A percentile compares a stretch with the other conserved stretches of the same genome.
phyloP scores from a whole-genome alignment of 2,888 invertebrate genomes.

The Sthenelais limicola region DNA sequence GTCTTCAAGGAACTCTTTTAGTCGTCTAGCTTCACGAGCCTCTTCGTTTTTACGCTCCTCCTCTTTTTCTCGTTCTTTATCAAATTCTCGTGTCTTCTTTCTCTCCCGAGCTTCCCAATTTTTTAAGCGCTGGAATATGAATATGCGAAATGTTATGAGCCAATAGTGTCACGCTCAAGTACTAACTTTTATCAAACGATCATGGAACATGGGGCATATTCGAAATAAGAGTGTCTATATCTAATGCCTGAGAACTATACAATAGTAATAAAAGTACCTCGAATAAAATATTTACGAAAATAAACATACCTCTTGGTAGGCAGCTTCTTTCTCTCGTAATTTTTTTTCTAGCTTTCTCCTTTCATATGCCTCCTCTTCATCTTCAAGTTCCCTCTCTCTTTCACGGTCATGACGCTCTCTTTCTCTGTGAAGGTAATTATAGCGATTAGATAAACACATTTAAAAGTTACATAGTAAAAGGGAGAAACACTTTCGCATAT shows the following conservation, averaged over 20 bases:
- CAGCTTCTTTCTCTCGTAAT: constrained; percentile 94
- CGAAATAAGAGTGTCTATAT: too few species aligned
- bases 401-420: constrained; percentile 41
- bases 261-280: too few species aligned
- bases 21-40: constrained; percentile 89
- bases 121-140: constrained; percentile 78
- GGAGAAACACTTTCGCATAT: too few species aligned
- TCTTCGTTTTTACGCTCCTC: constrained; percentile 88
- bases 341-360: constrained; percentile 91
- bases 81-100: constrained; percentile 84
- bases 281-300: too few species aligned
- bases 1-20: constrained; percentile 98
- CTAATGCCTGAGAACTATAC: too few species aligned
- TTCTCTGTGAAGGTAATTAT: constrained; percentile 24
- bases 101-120: constrained; percentile 72
- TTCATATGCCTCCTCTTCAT: constrained; percentile 94
- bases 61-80: constrained; percentile 89
- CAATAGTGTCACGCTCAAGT: too few species aligned
- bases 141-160: too few species aligned
- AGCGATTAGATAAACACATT: too few species aligned
- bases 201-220: too few species aligned
- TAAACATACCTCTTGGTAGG: constrained; percentile 90
- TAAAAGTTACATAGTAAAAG: too few species aligned
- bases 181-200: too few species aligned
- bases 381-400: constrained; percentile 61